Conservation (phyloP, 1,140 invertebrate species). For the Trissolcus basalis region DNA sequence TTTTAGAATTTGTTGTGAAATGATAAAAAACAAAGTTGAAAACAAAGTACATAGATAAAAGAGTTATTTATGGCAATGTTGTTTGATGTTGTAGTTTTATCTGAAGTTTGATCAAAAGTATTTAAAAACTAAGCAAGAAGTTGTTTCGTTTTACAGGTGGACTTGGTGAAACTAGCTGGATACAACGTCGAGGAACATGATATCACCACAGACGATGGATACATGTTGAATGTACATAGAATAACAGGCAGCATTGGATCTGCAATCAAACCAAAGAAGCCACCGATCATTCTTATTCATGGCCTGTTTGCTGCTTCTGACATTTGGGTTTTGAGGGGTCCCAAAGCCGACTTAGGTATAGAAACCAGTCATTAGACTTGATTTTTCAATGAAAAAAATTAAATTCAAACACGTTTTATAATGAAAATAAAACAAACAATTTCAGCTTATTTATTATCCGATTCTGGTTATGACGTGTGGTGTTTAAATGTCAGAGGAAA, state of each 20-base stretch:
- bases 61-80: no score
- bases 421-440: not conserved
- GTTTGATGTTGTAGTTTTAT: no score
- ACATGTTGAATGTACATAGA: conserved; percentile 78
- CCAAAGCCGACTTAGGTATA: conserved; percentile 75
- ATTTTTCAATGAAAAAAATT: no score
- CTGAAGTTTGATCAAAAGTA: no score
- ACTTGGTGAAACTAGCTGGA: conserved; percentile 75
- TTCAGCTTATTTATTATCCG: conserved; percentile 66
- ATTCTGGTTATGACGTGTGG: conserved; percentile 84
- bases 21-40: no score
- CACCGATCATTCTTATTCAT: conserved; percentile 77
- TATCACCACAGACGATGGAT: conserved; percentile 79
- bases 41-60: no score
- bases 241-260: conserved; percentile 74
- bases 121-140: not conserved
- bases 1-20: no score
- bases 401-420: no score
- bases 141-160: conserved; percentile 69
- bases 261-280: conserved; percentile 52
- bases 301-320: conserved; percentile 77
- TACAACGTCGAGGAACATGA: conserved; percentile 78
- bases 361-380: not conserved
- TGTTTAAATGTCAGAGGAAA: conserved; percentile 82
- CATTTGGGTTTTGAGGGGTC: conserved; percentile 77